Base-by-base conservation (phyloP, 2,797 vertebrate genomes). In the Myripristis jacobus region DNA sequence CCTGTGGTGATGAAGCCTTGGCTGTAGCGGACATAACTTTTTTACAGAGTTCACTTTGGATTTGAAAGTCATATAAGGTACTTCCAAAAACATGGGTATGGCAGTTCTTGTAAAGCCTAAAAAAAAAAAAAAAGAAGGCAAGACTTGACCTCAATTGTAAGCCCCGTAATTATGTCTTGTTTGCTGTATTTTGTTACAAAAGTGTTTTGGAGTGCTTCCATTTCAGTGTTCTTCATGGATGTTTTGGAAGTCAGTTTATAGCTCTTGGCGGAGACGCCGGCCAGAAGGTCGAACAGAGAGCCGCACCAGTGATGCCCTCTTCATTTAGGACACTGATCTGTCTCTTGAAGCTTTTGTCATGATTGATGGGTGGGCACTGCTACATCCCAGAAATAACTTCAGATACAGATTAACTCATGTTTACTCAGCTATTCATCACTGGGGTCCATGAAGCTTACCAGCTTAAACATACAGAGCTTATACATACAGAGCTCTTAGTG, bases 101-200 rank as follows among this genome's bases (percentile, higher is more conserved):
- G 11, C 6, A 4, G 11, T n/a, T 4, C 36, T 59, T 51, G 51
- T 46, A 25, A 68, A 52, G 13, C 18, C 25, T 24, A 29, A 13
- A 66, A 58, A 73, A 70, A 61, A 36, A 36, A 9, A 36, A 36
- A 36, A 9, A 36, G 1, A 41, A 41, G 38, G 38, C 13, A 36
- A 52, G 34, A 12, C 27, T 67, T 68, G 59, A 57, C 46, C 61
- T 58, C 61, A 51, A 43, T 70, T 70, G 58, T 16, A 64, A 63
- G 74, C 62, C 58, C 59, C 34, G 48, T 77, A 56, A 82, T 71
- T 71, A 60, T 24, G 58, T 64, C 70, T 21, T 46, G 65, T 66
- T 62, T 53, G 16, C 21, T 58, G 29, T 38, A 13, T 75, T 75
- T 65, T 61, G 21, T 60, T 48, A 38, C 36, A 38, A 2, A 38